Conservation (phyloP, 2,797 vertebrate genomes). For the Sebastes dallii region DNA sequence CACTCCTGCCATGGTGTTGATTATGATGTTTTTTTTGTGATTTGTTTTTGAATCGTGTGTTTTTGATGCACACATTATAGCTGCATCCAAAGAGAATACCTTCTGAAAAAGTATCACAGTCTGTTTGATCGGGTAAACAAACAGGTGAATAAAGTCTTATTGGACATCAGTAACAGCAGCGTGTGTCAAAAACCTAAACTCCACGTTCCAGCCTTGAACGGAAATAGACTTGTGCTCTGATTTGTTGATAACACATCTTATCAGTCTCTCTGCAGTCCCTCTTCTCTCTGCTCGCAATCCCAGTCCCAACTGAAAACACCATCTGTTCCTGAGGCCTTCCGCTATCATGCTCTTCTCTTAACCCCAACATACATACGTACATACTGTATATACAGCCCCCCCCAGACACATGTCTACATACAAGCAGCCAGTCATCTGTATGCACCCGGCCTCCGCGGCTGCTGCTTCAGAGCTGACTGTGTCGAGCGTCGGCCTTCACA, state of each 20-base stretch:
- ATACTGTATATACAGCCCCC: constrained; percentile 2
- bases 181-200: neutral
- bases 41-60: neutral
- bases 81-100: neutral
- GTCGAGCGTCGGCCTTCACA: constrained; percentile 55
- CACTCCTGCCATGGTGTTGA: neutral
- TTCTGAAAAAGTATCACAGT: neutral
- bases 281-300: neutral
- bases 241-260: constrained; percentile 6
- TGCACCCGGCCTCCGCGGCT: constrained; percentile 31
- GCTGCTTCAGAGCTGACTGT: constrained; percentile 13
- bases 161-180: neutral
- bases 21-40: neutral
- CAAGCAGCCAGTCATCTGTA: constrained; percentile 54
- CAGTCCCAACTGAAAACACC: constrained; percentile 8
- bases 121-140: neutral
- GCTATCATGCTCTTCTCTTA: constrained; percentile 27
- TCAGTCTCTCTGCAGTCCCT: neutral
- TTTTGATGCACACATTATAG: neutral
- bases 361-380: constrained; percentile 14
- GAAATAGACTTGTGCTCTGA: neutral
- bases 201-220: neutral
- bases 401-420: neutral
- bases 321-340: constrained; percentile 24
- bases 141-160: neutral